A percentile compares a stretch with the other conserved stretches of the same genome.
Conservation (phyloP, 2,888 invertebrate species). For the Ormyrus thymus region DNA sequence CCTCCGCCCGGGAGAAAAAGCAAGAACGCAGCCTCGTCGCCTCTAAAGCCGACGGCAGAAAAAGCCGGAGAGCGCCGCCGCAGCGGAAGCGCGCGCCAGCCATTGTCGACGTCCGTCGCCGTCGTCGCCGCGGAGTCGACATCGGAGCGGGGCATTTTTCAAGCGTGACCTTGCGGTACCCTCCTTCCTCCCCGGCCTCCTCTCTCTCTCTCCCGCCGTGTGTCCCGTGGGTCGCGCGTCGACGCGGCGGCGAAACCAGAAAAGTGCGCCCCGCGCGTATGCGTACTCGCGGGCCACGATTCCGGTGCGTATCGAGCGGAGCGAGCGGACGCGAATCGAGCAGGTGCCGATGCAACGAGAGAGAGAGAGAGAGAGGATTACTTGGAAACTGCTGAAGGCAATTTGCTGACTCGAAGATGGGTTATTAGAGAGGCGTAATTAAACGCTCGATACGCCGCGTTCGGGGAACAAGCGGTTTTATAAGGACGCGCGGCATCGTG, state of each 20-base stretch:
- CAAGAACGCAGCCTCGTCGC: background rate
- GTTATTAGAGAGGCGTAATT: too few relatives aligned
- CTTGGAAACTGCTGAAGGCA: too few relatives aligned
- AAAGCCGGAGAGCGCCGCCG: background rate
- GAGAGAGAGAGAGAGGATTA: too few relatives aligned
- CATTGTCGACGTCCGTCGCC: constrained; percentile 8
- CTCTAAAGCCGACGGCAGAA: background rate
- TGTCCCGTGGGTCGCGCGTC: background rate
- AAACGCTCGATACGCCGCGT: too few relatives aligned
- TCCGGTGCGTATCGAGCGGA: background rate
- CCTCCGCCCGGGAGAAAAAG: background rate
- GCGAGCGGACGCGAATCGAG: background rate
- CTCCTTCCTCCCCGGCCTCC: background rate
- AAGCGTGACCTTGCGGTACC: constrained; percentile 48
- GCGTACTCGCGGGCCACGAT: background rate
- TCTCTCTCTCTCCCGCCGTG: background rate
- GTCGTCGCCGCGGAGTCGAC: background rate
- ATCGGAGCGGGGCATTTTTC: constrained; percentile 25
- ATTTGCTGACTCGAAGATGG: too few relatives aligned
- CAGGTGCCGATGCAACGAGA: too few relatives aligned
- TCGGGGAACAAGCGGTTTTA: too few relatives aligned
- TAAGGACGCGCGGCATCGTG: too few relatives aligned
- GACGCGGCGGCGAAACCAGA: constrained; percentile 35
- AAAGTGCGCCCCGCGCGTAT: constrained; percentile 35
- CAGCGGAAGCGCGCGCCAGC: constrained; percentile 13